phyloP scores from a whole-genome alignment of 2,113 vertebrate species.

The Climacteris rufus region DNA sequence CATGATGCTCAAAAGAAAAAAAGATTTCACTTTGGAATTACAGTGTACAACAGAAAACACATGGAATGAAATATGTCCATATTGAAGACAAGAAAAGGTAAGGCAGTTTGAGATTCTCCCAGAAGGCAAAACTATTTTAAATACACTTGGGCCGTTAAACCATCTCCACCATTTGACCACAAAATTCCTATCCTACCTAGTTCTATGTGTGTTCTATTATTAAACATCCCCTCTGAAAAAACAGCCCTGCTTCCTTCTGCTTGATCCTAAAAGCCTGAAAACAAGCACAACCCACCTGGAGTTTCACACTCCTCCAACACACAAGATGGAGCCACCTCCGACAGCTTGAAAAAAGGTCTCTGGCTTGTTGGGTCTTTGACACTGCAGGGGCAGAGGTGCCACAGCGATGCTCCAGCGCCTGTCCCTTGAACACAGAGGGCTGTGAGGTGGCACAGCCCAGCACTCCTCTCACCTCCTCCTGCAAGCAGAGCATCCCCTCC shows the following conservation, averaged over 20 bases:
- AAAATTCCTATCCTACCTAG: neutral
- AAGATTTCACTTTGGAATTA: neutral
- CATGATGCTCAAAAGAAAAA: neutral
- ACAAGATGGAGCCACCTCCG: neutral
- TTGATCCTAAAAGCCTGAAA: neutral
- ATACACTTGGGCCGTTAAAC: neutral
- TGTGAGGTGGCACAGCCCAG: neutral
- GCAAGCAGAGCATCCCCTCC: neutral
- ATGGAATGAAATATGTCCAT: neutral
- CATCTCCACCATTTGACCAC: neutral
- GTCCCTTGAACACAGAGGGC: neutral
- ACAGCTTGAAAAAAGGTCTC: neutral
- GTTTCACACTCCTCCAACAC: neutral
- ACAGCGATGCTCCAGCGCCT: accelerated
- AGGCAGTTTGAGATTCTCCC: neutral
- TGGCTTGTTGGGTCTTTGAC: neutral
- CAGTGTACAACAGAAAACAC: neutral
- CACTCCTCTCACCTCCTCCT: neutral
- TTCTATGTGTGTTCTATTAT: neutral
- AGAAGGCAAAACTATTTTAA: neutral
- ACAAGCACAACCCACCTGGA: neutral
- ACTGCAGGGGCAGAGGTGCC: neutral
- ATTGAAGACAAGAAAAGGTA: neutral
- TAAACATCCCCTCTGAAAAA: neutral
- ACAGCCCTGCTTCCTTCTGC: neutral